Conservation (phyloP, 2,113 vertebrate genomes). For the Xenus cinereus region DNA sequence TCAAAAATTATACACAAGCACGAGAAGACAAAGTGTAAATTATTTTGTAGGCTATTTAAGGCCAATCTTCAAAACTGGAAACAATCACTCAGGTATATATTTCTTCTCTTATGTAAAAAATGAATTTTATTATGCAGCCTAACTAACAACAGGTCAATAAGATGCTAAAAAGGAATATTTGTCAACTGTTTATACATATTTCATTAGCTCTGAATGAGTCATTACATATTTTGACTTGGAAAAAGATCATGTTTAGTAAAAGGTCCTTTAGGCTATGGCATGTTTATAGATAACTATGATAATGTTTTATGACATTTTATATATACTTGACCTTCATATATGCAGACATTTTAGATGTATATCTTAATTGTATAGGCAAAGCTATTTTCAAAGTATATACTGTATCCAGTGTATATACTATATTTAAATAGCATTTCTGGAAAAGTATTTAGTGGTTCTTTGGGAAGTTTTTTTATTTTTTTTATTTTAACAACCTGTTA, state of each 20-base stretch:
- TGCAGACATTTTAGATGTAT: background rate
- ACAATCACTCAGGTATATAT: background rate
- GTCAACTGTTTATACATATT: background rate
- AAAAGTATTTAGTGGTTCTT: background rate
- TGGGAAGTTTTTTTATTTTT: background rate
- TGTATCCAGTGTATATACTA: background rate
- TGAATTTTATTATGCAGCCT: background rate
- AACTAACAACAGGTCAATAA: background rate
- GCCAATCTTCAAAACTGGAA: background rate
- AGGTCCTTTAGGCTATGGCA: background rate
- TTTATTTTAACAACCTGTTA: background rate
- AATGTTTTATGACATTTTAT: background rate
- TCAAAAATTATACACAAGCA: background rate
- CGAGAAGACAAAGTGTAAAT: background rate
- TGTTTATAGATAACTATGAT: background rate
- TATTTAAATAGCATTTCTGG: background rate
- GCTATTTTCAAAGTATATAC: background rate
- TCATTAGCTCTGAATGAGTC: background rate
- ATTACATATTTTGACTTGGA: background rate
- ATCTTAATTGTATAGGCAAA: background rate
- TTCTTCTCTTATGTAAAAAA: background rate
- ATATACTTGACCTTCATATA: background rate
- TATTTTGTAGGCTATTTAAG: background rate
- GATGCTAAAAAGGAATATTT: background rate
- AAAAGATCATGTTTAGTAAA: background rate